phyloP scores from a whole-genome alignment of 2,797 vertebrate genomes.

The Danio aesculapii region DNA sequence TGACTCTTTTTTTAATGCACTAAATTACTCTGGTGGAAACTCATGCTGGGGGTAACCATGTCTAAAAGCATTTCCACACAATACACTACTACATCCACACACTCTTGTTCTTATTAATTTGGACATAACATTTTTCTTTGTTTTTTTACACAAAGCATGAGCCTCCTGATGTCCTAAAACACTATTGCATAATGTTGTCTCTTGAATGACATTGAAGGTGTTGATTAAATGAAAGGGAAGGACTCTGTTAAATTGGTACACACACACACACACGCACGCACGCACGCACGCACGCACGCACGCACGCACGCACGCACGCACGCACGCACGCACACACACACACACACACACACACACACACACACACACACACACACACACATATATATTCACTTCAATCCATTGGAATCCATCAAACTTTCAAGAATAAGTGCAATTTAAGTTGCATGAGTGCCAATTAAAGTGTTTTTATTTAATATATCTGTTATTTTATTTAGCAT shows the following conservation, averaged over 20 bases:
- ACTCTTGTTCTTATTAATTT: constrained; percentile 47
- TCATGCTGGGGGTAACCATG: not conserved
- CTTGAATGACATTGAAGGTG: not conserved
- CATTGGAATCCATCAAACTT: too few species aligned
- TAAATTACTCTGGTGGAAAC: not conserved
- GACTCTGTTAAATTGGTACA: not conserved
- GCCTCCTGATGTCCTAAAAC: constrained; percentile 11
- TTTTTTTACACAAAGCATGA: constrained; percentile 44
- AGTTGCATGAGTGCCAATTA: too few species aligned
- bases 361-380: too few species aligned
- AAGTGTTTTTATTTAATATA: too few species aligned
- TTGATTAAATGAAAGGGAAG: not conserved
- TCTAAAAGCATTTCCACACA: constrained; percentile 57
- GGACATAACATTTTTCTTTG: constrained; percentile 14
- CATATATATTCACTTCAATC: too few species aligned
- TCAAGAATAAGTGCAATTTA: too few species aligned
- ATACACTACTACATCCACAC: constrained; percentile 34
- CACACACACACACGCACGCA: too few species aligned
- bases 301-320: too few species aligned
- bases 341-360: too few species aligned
- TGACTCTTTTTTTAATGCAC: constrained; percentile 31
- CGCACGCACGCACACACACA: too few species aligned
- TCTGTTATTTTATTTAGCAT: not conserved
- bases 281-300: too few species aligned
- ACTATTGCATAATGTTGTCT: not conserved